Conservation (phyloP, 2,113 vertebrate species). For the Butorides virescens region DNA sequence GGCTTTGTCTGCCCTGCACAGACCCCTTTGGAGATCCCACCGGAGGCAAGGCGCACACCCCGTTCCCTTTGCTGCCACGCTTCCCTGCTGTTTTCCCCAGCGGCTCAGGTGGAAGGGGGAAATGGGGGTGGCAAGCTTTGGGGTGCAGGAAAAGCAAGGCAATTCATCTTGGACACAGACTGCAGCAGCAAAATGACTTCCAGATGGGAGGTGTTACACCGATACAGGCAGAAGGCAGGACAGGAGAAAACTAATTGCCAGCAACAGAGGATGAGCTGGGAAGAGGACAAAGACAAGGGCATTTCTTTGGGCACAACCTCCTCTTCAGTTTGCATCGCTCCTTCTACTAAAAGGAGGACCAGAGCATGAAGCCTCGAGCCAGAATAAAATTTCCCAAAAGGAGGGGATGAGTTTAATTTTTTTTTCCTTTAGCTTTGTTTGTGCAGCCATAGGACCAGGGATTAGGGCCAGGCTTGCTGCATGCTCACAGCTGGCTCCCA, state of each 20-base stretch:
- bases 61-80: fast-evolving
- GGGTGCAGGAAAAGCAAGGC: neutral
- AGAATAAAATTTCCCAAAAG: neutral
- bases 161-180: neutral
- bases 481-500: neutral
- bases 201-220: neutral
- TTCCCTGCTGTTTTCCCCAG: neutral
- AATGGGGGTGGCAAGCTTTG: neutral
- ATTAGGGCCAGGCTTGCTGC: neutral
- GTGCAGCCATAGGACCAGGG: neutral
- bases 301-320: neutral
- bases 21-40: neutral
- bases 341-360: neutral
- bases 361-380: neutral
- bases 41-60: neutral
- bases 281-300: neutral
- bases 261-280: neutral
- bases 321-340: fast-evolving
- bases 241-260: neutral
- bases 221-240: neutral
- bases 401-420: neutral
- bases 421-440: neutral
- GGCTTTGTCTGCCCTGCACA: neutral
- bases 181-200: neutral
- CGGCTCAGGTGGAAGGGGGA: fast-evolving